phyloP scores from a whole-genome alignment of 1,140 invertebrate species.

The Drepana arcuata region DNA sequence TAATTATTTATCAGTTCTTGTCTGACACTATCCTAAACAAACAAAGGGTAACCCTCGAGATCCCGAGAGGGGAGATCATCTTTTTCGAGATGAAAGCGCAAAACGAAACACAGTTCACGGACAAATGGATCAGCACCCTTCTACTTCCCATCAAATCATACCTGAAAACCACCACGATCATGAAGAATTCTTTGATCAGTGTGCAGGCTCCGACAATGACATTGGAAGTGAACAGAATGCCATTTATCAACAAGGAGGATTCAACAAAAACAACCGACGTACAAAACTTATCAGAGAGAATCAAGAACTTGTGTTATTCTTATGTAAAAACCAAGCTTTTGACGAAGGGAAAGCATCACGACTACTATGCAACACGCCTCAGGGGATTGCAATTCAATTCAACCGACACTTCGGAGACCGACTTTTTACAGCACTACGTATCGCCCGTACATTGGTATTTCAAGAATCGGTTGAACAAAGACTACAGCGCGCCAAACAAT shows the following conservation, averaged over 20 bases:
- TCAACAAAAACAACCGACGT: not conserved
- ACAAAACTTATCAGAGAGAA: conserved; percentile 13
- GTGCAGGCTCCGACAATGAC: not conserved
- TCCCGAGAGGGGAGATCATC: conserved; percentile 13
- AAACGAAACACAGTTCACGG: not conserved
- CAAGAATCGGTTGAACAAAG: conserved; percentile 6
- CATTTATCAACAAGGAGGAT: not conserved
- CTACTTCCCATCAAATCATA: conserved; percentile 8
- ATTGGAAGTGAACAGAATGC: conserved; percentile 6
- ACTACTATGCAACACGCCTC: conserved; percentile 17
- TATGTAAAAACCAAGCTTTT: conserved; percentile 25
- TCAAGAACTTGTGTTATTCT: conserved; percentile 15
- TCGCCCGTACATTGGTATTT: conserved; percentile 15
- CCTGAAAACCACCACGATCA: conserved; percentile 3
- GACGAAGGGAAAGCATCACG: conserved; percentile 17
- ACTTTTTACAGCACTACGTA: conserved; percentile 12
- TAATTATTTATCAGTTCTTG: too few relatives aligned
- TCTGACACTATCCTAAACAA: conserved; percentile 11
- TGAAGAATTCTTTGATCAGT: conserved; percentile 2
- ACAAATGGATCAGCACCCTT: conserved; percentile 9
- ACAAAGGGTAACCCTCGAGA: conserved; percentile 2
- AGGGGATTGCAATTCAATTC: conserved; percentile 18
- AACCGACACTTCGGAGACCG: conserved; percentile 13
- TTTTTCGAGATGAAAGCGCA: conserved; percentile 8
- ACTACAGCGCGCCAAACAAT: conserved; percentile 8